Percentiles rank a stretch among this genome's conserved stretches.
Conservation (phyloP, 2,888 invertebrate genomes). For the Nemurella pictetii region DNA sequence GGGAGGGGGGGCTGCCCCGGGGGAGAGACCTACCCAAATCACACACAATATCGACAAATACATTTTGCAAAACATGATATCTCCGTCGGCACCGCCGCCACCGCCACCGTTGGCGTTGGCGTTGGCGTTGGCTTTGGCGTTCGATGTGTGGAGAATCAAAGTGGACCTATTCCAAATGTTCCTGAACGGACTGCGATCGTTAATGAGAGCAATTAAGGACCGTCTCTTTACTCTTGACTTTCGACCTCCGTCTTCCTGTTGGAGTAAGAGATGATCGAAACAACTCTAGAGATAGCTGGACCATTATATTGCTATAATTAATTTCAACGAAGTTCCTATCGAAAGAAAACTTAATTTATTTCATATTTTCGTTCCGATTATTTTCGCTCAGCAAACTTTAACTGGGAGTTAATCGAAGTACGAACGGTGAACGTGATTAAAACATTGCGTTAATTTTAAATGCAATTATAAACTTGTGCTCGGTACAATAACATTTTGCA, state of each 20-base stretch:
- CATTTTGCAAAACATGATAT: neutral
- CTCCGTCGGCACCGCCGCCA: neutral
- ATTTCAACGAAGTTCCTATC: neutral
- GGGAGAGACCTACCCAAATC: neutral
- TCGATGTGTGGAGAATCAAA: neutral
- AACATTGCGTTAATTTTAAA: neutral
- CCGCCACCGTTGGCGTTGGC: neutral
- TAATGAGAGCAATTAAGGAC: neutral
- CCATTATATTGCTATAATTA: neutral
- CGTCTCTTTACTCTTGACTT: neutral
- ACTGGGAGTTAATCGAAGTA: neutral
- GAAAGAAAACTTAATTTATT: neutral
- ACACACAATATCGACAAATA: neutral
- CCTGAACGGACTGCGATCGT: neutral
- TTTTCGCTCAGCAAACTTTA: neutral
- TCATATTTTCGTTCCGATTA: neutral
- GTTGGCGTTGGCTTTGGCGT: neutral
- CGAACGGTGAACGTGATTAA: neutral
- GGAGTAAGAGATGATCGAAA: neutral
- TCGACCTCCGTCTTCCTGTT: neutral
- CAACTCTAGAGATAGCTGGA: neutral
- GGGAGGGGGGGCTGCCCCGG: neutral
- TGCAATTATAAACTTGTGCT: neutral
- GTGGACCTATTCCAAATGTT: neutral
- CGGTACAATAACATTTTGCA: neutral